Conservation (phyloP, 2,797 vertebrate genomes). For the Otus scops region DNA sequence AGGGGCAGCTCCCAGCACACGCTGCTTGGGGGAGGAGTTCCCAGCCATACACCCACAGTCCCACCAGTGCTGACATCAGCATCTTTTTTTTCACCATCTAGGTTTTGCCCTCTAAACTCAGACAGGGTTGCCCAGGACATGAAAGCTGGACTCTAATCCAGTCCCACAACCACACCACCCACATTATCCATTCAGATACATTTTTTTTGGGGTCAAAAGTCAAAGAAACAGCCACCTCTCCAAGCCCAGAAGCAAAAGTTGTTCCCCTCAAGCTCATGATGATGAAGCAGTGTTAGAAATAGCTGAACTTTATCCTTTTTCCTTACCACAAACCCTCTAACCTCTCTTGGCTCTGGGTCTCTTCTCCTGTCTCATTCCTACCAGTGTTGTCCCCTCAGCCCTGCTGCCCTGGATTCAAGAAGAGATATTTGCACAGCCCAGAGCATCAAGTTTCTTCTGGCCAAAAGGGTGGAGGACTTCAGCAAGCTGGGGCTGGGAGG, state of each 20-base stretch:
- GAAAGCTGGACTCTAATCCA: background rate
- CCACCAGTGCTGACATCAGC: accelerated
- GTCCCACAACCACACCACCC: background rate
- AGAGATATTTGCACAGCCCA: background rate
- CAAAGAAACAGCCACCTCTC: background rate
- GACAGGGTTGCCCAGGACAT: background rate
- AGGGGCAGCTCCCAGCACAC: background rate
- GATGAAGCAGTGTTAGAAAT: background rate
- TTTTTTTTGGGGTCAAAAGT: background rate
- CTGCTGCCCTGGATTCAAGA: background rate
- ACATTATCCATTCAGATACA: accelerated
- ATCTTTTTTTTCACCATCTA: background rate
- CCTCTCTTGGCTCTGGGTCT: background rate
- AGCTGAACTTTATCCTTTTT: background rate
- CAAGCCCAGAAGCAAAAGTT: accelerated
- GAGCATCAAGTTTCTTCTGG: background rate
- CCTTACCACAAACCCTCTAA: background rate
- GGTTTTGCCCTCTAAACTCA: accelerated
- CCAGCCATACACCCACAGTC: background rate
- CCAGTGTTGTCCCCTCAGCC: accelerated
- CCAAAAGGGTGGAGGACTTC: background rate
- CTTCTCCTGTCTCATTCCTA: background rate
- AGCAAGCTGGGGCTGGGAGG: background rate
- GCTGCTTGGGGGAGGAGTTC: background rate
- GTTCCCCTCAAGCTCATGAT: accelerated